Evolutionary conservation across 30 jellyfish, hydroid and myxozoan species (phyloP), one percentile per base, ranked within the genome.

Genomic region (Aurelia aurita complex sp. Pacific): DNA sequence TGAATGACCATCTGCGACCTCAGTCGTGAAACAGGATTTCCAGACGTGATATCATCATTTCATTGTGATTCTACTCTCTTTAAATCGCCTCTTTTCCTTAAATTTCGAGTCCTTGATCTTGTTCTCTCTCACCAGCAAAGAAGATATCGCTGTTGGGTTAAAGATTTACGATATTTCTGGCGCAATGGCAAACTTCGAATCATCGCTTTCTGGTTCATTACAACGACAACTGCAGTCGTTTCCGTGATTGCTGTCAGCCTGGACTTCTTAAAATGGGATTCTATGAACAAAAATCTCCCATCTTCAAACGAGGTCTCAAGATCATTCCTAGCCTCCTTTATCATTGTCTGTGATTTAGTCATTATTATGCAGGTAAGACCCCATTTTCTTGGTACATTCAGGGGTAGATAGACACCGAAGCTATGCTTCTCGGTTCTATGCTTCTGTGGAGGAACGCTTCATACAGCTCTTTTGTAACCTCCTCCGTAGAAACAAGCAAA

Each of bases 301-400:
- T 60, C 94, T n/a, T 68, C 94, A 11, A 68, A 84, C 60, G 94
- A 84, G 42, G 88, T 84, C 2, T 74, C 89, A n/a, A 63, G 94
- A 15, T 84, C 94, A 13, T 84, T 84, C 52, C 74, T 84, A 11
- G 94, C 94, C 23, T 84, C 94, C 18, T 64, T 68, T 16, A 84
- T 84, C 51, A 54, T 84, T 36, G 73, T 62, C 4, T 55, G 63
- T 15, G 94, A 84, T 64, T 60, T 84, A n/a, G 55, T 84, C 8
- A 75, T 84, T 35, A 74, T 84, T 15, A 84, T 84, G 94, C 94
- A 84, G 94, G 94, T 84, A 65, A 32, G 82, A 46, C 15, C 11
- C 57, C 15, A 13, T 46, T 9, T 46, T 9, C 12, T 9, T 46
- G 57, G 57, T 46, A 4, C 57, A 46, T 9, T 4, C 0, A 13